A percentile compares a stretch with the other conserved stretches of the same genome.
Evolutionary conservation across 1,140 invertebrate species (phyloP).

Genomic region (Leptinotarsa lineolata): DNA sequence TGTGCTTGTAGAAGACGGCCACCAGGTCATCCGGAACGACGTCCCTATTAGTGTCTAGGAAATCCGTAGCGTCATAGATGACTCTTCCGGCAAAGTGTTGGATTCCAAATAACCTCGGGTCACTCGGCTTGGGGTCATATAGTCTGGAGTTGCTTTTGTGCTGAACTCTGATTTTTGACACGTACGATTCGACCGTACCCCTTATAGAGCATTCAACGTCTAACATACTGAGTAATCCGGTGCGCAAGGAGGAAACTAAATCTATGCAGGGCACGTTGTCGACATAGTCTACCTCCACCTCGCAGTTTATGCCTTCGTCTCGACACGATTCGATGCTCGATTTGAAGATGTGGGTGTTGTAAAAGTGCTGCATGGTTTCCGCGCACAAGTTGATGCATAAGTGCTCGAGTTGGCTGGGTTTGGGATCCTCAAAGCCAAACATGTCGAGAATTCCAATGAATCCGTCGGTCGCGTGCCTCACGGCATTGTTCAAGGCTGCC

Average conservation of each 20-base stretch:
- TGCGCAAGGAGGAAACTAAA: conserved; percentile 89
- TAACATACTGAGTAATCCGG: conserved; percentile 87
- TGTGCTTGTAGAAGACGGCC: conserved; percentile 89
- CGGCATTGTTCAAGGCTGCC: conserved; percentile 88
- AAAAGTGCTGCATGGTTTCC: conserved; percentile 97
- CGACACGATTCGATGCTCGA: conserved; percentile 90
- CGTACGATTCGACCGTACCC: conserved; percentile 85
- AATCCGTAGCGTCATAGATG: conserved; percentile 86
- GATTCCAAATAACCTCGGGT: conserved; percentile 84
- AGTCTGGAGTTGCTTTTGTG: conserved; percentile 78
- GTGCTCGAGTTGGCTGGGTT: conserved; percentile 88
- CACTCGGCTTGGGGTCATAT: conserved; percentile 74
- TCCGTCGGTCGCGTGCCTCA: conserved; percentile 90
- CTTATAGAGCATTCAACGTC: conserved; percentile 90
- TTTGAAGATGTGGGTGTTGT: conserved; percentile 96
- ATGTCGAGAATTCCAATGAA: conserved; percentile 95
- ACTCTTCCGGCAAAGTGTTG: conserved; percentile 91
- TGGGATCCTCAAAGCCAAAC: conserved; percentile 94
- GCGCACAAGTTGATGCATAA: conserved; percentile 94
- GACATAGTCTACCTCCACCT: conserved; percentile 90
- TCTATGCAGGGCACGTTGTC: conserved; percentile 96
- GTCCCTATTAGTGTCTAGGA: conserved; percentile 90
- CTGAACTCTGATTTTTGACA: conserved; percentile 83
- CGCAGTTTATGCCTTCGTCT: conserved; percentile 90
- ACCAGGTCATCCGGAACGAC: conserved; percentile 90